These are phyloP conservation scores for Clistopyga incitator DNA, from an alignment of 2,888 invertebrate species.

Conservation along the genomic window DNA sequence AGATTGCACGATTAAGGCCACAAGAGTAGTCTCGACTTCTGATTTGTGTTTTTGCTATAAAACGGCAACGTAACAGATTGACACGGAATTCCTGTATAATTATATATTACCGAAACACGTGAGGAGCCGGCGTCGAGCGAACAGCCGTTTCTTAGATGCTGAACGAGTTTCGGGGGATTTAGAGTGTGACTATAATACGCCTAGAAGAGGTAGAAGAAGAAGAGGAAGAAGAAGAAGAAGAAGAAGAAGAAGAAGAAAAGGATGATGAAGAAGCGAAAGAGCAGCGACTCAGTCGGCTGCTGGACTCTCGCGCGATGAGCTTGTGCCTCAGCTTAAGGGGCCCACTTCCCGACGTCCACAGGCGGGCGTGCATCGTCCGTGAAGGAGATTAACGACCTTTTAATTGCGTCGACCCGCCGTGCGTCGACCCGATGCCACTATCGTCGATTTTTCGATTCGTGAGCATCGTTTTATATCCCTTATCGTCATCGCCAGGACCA, in stretches of 20 bases:
- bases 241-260: conserved; percentile 24
- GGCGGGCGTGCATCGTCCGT: conserved; percentile 67
- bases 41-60: neutral
- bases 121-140: conserved; percentile 23
- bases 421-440: conserved; percentile 63
- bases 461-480: conserved; percentile 1
- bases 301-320: conserved; percentile 21
- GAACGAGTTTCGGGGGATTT: conserved; percentile 76
- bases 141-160: conserved; percentile 73
- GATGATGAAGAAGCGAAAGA: conserved; percentile 39
- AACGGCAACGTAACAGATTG: neutral
- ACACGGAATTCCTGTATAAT: conserved; percentile 1
- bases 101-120: conserved; percentile 41
- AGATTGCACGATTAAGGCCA: conserved; percentile 10
- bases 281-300: conserved; percentile 10
- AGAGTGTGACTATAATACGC: conserved; percentile 78
- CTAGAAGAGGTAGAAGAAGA: conserved; percentile 20
- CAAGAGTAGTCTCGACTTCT: neutral
- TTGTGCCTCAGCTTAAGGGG: conserved; percentile 70
- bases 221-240: neutral
- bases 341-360: conserved; percentile 57
- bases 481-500: neutral
- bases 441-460: conserved; percentile 44
- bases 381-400: conserved; percentile 78
- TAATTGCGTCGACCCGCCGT: conserved; percentile 74